These are phyloP conservation scores for Telmatochromis sp. DNA, from an alignment of 2,113 vertebrate genomes.

Conservation along the genomic window DNA sequence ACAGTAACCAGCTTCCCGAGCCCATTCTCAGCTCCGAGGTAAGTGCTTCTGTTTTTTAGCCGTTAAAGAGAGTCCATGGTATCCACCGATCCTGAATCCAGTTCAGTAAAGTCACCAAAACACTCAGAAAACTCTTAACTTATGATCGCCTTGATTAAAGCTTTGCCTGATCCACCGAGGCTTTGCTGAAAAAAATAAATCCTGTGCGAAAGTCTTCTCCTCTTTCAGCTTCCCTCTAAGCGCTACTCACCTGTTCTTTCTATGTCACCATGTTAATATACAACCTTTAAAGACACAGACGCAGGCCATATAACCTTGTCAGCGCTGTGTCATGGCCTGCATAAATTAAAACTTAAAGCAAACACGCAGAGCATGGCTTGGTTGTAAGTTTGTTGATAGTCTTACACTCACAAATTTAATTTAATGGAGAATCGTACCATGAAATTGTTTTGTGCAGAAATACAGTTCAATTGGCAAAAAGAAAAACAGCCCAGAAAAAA, in stretches of 20 bases:
- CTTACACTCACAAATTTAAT: neutral
- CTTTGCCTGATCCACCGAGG: neutral
- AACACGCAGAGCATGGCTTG: neutral
- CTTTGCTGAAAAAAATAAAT: neutral
- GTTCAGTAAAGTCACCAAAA: neutral
- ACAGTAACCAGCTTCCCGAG: neutral
- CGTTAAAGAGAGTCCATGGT: neutral
- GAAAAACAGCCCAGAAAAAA: neutral
- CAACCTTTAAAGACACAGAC: slow-evolving; percentile 46
- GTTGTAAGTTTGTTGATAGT: neutral
- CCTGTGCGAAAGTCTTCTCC: neutral
- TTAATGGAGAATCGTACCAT: neutral
- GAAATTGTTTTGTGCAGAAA: neutral
- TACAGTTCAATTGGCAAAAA: neutral
- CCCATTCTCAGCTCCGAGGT: slow-evolving; percentile 15
- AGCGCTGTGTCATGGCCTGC: neutral
- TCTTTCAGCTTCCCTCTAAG: neutral
- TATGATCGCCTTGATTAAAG: neutral
- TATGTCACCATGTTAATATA: slow-evolving; percentile 59
- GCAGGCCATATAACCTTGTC: slow-evolving; percentile 10
- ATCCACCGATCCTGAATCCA: neutral
- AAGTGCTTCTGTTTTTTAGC: neutral
- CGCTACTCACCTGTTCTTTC: neutral
- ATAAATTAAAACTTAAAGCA: neutral
- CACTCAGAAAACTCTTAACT: neutral